These are phyloP conservation scores for Drosophila melanogaster DNA, from an alignment of 1,140 invertebrate species.

Conservation along the genomic window DNA sequence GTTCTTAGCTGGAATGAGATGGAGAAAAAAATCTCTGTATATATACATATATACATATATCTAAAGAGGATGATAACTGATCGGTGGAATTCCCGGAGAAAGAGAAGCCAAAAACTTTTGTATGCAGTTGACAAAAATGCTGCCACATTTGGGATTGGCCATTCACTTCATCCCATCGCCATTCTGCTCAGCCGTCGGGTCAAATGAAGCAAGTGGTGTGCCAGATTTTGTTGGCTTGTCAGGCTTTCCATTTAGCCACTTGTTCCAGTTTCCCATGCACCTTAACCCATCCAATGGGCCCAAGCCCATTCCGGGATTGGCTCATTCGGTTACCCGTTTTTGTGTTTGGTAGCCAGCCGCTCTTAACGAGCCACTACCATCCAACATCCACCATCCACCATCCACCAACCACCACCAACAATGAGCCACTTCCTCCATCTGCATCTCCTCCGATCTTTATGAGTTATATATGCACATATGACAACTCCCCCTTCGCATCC, in stretches of 20 bases:
- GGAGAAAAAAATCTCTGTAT: background rate
- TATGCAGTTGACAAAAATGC: conserved; percentile 61
- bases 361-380: conserved; percentile 40
- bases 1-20: conserved; percentile 28
- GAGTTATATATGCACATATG: conserved; percentile 77
- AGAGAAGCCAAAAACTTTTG: conserved; percentile 34
- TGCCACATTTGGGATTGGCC: conserved; percentile 60
- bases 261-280: conserved; percentile 83
- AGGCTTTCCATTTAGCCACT: conserved; percentile 79
- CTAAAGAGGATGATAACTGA: background rate
- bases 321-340: conserved; percentile 24
- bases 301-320: conserved; percentile 73
- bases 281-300: conserved; percentile 65
- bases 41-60: conserved; percentile 1
- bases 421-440: conserved; percentile 18
- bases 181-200: conserved; percentile 43
- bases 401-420: conserved; percentile 9
- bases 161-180: conserved; percentile 56
- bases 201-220: conserved; percentile 80
- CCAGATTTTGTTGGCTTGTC: conserved; percentile 71
- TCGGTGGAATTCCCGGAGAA: conserved; percentile 8
- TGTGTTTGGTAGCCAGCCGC: conserved; percentile 26
- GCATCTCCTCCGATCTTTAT: conserved; percentile 50
- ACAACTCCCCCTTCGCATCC: conserved; percentile 29
- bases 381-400: conserved; percentile 13